Conservation (phyloP, 1,140 invertebrate genomes). For the Drosophila elegans region DNA sequence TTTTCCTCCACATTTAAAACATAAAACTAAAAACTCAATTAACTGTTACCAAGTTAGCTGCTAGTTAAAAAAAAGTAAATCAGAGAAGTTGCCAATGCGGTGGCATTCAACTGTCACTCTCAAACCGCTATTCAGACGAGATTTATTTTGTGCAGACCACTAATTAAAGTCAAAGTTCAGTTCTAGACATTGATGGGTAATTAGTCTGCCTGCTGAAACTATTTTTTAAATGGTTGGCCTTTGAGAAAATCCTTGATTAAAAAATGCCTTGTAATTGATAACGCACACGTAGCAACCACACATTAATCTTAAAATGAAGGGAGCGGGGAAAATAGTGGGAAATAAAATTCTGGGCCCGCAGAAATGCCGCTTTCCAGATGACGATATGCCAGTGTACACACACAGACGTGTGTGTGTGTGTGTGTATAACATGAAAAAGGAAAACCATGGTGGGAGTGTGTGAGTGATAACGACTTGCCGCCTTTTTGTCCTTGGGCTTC, state of each 20-base stretch:
- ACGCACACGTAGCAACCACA: constrained; percentile 33
- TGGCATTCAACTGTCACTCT: no score
- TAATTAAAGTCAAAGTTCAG: no score
- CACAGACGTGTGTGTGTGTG: constrained; percentile 1
- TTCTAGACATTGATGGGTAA: no score
- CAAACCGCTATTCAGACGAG: no score
- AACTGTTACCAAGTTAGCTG: no score
- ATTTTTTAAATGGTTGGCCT: not conserved
- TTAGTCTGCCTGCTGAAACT: no score
- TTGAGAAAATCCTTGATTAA: not conserved
- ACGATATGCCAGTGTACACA: constrained; percentile 1
- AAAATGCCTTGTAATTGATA: constrained; percentile 34
- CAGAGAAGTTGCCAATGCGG: no score
- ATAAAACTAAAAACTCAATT: no score
- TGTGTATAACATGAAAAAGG: constrained; percentile 19
- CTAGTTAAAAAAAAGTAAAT: no score
- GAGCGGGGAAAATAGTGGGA: not conserved
- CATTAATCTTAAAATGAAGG: constrained; percentile 1
- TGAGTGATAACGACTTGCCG: constrained; percentile 46
- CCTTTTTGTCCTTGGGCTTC: constrained; percentile 31
- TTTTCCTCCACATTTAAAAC: no score
- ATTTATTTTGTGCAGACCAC: no score
- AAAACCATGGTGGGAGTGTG: constrained; percentile 21
- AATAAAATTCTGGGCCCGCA: not conserved
- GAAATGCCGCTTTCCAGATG: not conserved